Base-by-base conservation (phyloP, 2,888 invertebrate genomes). In the Aporophyla lueneburgensis region DNA sequence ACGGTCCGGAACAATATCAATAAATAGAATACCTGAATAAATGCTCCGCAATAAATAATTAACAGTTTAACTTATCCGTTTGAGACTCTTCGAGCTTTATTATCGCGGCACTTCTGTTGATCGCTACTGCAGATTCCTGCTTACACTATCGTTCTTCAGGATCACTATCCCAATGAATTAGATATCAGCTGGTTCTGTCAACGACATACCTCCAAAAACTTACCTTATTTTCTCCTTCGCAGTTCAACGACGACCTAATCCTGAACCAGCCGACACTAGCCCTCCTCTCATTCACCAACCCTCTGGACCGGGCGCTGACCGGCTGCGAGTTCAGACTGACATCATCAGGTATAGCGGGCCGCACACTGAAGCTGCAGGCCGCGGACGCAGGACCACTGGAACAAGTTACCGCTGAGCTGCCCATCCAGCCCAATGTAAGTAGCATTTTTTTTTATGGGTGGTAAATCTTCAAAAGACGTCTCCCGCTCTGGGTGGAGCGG, bases 321-420 rank as follows among this genome's bases (percentile, higher is more conserved):
- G 96, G 97, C 14, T 98, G 98, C 91, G 97, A 97, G 90, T 97
- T 98, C 92, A 97, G 97, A 63, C 95, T 98, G 84, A 98, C 98
- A 77, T 98, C 98, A 0, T 97, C 98, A 0, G 98, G 98, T 5
- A 94, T 98, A 16, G 93, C 96, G 0, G 97, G 97, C 71, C 97
- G 97, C 80, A 97, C 97, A 78, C 78, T 96, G 14, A 95, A 96
- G 3, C 89, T 98, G 19, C 92, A 96, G 0, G 97, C 97, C 68
- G 94, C 96, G 40, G 97, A 98, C 84, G 97, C 97, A 0, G 95
- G 92, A 10, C 97, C 98, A 0, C 95, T 96, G 33, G 97, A 96
- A 58, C 89, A 95, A 0, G 93, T 98, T 6, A 94, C 93, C 43
- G 97, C 97, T 0, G 94, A 97, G 73, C 93, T 97, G 58, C 97